Evolutionary conservation across 2,888 invertebrate species (phyloP), one percentile per base, ranked within the genome.

Genomic region (Eristalis intricaria): DNA sequence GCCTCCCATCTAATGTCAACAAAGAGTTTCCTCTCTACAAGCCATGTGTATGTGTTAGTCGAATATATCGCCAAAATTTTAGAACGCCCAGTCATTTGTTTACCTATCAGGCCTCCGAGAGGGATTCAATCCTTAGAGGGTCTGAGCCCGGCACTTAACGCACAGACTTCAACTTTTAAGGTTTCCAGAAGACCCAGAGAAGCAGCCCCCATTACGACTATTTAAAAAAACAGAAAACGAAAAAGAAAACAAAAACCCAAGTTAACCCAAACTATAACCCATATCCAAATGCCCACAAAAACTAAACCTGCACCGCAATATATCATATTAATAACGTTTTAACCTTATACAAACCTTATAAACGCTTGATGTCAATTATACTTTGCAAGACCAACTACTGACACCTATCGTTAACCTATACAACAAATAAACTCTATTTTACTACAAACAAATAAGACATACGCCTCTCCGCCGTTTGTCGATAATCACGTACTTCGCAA

Each of bases 321-420:
- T 50, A 84, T 71, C 19, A 50, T 40, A 63, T 50, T 32, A 61
- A 63, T n/a, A 11, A 40, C 38, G 43, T 15, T 58, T 68, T 19
- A 40, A 73, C 23, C 60, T 13, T 26, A 60, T 29, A 60, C 23
- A 60, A n/a, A 29, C 60, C 26, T 26, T 60, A 15, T n/a, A 82
- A 78, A 74, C 74, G 86, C 86, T 86, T 82, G 73, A 85, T 70
- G 50, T 82, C 82, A 82, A 77, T 85, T 86, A 86, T 86, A 82
- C 61, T 86, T 86, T 86, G 86, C 82, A 65, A 63, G 74, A 70
- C 26, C 61, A 70, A 78, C 66, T 78, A 60, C 85, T 75, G 66
- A 75, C 35, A 80, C 75, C 56, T 76, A 80, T 68, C 74, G 68
- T 69, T 74, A 68, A 81, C 60, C 81, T 75, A 65, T 50, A 56